Evolutionary conservation across 1,140 invertebrate species (phyloP), one percentile per base, ranked within the genome.

Genomic region (Glomeris maerens): DNA sequence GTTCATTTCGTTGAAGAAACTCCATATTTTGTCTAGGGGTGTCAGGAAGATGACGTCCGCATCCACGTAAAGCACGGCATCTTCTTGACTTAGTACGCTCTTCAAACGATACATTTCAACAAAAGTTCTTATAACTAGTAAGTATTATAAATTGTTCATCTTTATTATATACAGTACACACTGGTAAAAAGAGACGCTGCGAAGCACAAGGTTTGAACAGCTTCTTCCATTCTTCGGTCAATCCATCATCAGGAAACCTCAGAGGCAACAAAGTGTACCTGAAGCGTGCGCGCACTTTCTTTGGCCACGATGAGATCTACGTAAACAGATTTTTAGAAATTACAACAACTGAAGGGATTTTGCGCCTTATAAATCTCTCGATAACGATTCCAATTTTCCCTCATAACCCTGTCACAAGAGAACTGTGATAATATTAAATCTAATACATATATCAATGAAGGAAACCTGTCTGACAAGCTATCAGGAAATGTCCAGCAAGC

Each of bases 151-250:
- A 36, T 36, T 36, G 10, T 10, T 36, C 17, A 36, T 10, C 17
- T 36, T 36, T 10, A 10, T 36, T 10, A 42, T 45, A 5, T 5
- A 14, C 13, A 23, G 17, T 17, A 47, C 47, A 53, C 28, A 93
- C 89, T 22, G 89, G 89, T 52, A 95, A 73, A 69, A 95, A 93
- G 3, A 95, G 67, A 62, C 91, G 69, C 66, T 94, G 89, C 40
- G 88, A 79, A 39, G 90, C 85, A 75, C 91, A 96, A 17, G 84
- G 85, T 63, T 91, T 93, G 57, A 93, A 95, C 14, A 94, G 63
- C 63, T 80, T 84, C 61, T 76, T 78, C 91, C 91, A 95, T 64
- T 78, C 75, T 51, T 78, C 74, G 10, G 76, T 72, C 52, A 76
- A 70, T 55, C 78, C 77, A 41, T 76, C 71, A 50, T 74, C 68